Conservation (phyloP, 2,113 vertebrate species). For the Neoarius graeffei region DNA sequence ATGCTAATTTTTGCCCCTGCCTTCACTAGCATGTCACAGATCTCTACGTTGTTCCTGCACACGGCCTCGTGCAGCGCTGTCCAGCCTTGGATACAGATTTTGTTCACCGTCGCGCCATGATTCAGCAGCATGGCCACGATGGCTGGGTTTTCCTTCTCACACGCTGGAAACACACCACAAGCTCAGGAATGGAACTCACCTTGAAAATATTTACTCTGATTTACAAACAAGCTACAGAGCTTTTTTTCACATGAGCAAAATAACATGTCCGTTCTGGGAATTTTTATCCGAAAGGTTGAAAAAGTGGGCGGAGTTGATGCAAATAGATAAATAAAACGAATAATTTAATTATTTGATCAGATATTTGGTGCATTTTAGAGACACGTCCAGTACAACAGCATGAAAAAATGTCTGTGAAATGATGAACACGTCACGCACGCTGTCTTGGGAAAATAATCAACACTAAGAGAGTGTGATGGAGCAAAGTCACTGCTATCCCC, state of each 20-base stretch:
- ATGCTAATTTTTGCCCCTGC: constrained; percentile 81
- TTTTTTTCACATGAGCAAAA: background rate
- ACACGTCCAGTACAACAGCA: no score
- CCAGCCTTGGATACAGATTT: constrained; percentile 82
- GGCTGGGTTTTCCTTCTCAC: constrained; percentile 78
- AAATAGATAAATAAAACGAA: background rate
- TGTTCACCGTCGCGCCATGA: constrained; percentile 76
- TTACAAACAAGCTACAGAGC: background rate
- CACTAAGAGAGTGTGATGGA: no score
- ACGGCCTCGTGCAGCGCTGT: constrained; percentile 83
- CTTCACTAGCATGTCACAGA: constrained; percentile 78
- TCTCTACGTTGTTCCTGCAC: constrained; percentile 79
- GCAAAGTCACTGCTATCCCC: no score
- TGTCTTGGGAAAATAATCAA: no score
- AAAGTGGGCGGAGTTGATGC: background rate
- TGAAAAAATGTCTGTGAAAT: no score
- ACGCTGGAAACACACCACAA: constrained; percentile 66
- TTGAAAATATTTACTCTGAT: background rate
- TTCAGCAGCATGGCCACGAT: constrained; percentile 75
- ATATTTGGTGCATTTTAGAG: no score
- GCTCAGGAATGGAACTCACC: background rate
- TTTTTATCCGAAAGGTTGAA: no score
- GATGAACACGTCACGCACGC: no score
- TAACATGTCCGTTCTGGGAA: no score
- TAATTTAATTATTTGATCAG: no score